These are phyloP conservation scores for Listronotus oregonensis DNA, from an alignment of 1,140 invertebrate genomes.

Conservation along the genomic window DNA sequence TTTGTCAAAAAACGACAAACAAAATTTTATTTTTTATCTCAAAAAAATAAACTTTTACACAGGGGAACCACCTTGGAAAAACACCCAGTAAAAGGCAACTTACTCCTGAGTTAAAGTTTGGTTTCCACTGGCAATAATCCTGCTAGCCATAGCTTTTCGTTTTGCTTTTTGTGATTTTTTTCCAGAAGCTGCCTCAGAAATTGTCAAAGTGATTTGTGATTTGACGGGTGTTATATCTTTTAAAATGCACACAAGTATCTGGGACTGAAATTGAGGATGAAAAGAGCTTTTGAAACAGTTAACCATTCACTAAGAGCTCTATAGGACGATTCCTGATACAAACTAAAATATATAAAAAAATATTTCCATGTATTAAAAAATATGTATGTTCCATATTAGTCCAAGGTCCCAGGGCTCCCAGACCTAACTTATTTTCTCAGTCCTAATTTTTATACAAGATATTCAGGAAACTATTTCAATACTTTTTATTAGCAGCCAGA, in stretches of 20 bases:
- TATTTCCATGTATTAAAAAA: too few species aligned
- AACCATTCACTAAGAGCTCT: constrained; percentile 34
- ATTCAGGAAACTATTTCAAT: too few species aligned
- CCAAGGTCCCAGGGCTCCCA: too few species aligned
- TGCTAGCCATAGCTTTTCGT: constrained; percentile 31
- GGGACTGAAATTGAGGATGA: constrained; percentile 33
- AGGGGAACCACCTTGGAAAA: too few species aligned
- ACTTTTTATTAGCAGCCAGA: too few species aligned
- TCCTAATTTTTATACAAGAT: too few species aligned
- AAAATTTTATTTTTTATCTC: too few species aligned
- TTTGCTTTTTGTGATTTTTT: constrained; percentile 41
- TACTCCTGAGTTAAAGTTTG: neutral
- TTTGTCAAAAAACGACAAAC: too few species aligned
- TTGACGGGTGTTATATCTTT: constrained; percentile 35
- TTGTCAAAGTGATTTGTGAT: constrained; percentile 24
- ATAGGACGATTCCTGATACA: constrained; percentile 33
- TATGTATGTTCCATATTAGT: too few species aligned
- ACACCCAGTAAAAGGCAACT: neutral
- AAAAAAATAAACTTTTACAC: too few species aligned
- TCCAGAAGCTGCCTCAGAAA: constrained; percentile 15
- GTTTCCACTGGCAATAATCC: constrained; percentile 34
- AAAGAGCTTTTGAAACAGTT: constrained; percentile 34
- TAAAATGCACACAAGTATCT: constrained; percentile 30
- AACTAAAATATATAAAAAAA: constrained; percentile 30
- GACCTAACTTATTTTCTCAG: too few species aligned